Evolutionary conservation across 2,113 vertebrate species (phyloP), one percentile per base, ranked within the genome.

Genomic region (Phyllostomus hastatus): DNA sequence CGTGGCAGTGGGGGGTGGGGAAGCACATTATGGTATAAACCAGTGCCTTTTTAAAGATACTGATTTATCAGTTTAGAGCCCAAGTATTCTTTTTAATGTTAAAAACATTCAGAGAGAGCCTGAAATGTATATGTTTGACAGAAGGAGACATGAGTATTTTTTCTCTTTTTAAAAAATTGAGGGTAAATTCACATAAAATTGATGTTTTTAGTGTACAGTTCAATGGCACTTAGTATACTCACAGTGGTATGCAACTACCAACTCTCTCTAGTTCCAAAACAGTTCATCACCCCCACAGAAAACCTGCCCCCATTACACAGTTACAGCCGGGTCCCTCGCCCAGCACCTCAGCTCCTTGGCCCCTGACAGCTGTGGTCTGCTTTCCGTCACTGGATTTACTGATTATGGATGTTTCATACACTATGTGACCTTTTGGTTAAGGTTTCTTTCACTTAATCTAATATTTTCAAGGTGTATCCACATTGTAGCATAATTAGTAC

Each of bases 381-480:
- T 94, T 93, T 78, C 61, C 75, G 41, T 91, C 35, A 69, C 50
- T 59, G 8, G 57, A 57, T 86, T 97, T 94, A 38, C 66, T 73
- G 61, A 7, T 69, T 95, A 26, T 64, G 35, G 19, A 19, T 92
- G 75, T 75, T 94, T 95, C 59, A 89, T 79, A 52, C 19, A 75
- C 12, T 52, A 59, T 69, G 67, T 90, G 80, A 89, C 64, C 66
- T 83, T 88, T 75, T 57, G 64, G 75, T 84, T 54, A 64, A 88
- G 52, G 38, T 80, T 94, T 90, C 80, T 92, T 75, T 86, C 10
- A 50, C 31, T 87, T 87, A 82, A 31, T 33, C 52, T 92, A 46
- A 85, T 91, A 50, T 93, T 88, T 90, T 90, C 76, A 79, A 67
- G 59, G 64, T 88, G 41, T 38, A 76, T 52, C 33, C 33, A 33